Evolutionary conservation across 1,140 invertebrate species (phyloP).

Genomic region (Platorchestia sp.): DNA sequence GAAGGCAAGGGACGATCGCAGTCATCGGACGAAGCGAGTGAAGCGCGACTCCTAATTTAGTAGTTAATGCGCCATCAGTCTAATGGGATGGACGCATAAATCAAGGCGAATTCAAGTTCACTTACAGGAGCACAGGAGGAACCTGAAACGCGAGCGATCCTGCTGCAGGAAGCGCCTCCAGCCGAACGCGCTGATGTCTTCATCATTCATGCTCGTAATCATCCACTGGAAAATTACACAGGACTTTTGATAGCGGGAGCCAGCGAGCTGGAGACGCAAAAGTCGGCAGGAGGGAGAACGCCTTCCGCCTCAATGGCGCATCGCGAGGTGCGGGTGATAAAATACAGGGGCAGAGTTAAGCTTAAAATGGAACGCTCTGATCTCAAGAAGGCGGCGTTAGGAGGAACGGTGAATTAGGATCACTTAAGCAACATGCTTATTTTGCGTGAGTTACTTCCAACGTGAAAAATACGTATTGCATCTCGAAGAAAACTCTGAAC

Average conservation of each 20-base stretch:
- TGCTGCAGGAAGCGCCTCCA: constrained; percentile 34
- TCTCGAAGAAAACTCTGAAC: neutral
- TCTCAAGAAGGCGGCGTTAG: neutral
- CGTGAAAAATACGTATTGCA: neutral
- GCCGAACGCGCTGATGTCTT: constrained; percentile 38
- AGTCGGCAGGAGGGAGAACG: neutral
- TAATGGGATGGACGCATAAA: constrained; percentile 45
- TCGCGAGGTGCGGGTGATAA: neutral
- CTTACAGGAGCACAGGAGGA: constrained; percentile 17
- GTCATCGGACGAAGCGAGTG: constrained; percentile 16
- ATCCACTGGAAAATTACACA: constrained; percentile 52
- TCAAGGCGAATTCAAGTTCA: constrained; percentile 49
- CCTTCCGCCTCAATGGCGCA: neutral
- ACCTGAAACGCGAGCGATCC: neutral
- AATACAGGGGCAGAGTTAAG: neutral
- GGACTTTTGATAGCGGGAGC: constrained; percentile 27
- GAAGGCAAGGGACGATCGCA: neutral
- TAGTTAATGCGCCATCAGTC: constrained; percentile 53
- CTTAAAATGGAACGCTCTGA: neutral
- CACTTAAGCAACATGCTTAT: neutral
- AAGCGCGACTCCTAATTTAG: constrained; percentile 24
- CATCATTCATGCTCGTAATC: constrained; percentile 40
- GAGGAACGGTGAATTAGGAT: neutral
- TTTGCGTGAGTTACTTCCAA: neutral
- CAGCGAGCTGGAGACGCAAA: constrained; percentile 23